Evolutionary conservation across 2,797 vertebrate species (phyloP), one percentile per base, ranked within the genome.

Genomic region (Podarcis lilfordi): DNA sequence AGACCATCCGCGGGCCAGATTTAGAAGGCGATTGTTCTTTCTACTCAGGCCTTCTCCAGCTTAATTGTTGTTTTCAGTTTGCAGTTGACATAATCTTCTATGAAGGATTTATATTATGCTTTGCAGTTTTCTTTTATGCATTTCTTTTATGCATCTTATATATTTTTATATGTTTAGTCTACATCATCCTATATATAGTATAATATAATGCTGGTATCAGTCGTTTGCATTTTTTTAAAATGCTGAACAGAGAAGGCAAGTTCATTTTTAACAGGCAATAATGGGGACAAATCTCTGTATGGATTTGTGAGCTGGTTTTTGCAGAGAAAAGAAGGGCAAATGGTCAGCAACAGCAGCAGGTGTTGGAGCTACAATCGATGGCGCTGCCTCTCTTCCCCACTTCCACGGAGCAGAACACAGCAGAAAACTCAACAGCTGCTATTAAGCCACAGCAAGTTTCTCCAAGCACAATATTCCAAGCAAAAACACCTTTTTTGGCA

Each of bases 381-480:
- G 80, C 81, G 87, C 92, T 92, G 80, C 37, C 29, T 90, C 86
- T 84, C 90, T 93, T 93, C 80, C 25, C 85, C 84, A 17, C 10
- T 35, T 40, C 43, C 64, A 83, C 21, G 9, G 19, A 83, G 55
- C 10, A 83, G 72, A 21, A 77, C 32, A 35, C n/a, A 76, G 61
- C 25, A 69, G 80, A 83, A 83, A 69, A 82, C n/a, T 11, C 43
- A 37, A 55, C 86, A 83, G 80, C 86, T 88, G 86, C 74, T 83
- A 76, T 83, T 88, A 78, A 83, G 45, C 72, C 86, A 83, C 77
- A 77, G 25, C 77, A 74, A 68, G 23, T 23, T 35, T 88, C 90
- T 85, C 88, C 89, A 87, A 84, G 72, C 82, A 88, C 91, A 50
- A 91, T 89, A 90, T 92, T 75, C 81, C 91, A 86, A 90, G 86